Evolutionary conservation across 1,140 invertebrate genomes (phyloP).

Genomic region (Acromyrmex heyeri): DNA sequence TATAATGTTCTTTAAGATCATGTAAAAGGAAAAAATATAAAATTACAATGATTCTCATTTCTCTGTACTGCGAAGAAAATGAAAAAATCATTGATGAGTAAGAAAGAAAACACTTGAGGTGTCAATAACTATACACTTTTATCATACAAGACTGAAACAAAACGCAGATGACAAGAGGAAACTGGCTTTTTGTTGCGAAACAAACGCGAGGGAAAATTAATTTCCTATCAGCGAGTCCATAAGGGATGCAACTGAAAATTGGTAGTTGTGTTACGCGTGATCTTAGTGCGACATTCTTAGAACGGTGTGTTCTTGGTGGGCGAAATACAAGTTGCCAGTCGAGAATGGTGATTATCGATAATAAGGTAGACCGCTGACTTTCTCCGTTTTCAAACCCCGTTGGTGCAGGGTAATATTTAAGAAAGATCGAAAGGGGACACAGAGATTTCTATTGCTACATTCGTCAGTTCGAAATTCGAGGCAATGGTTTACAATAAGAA

Average conservation of each 20-base stretch:
- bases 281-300: background rate
- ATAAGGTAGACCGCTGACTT: slow-evolving; percentile 51
- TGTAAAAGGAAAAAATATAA: background rate
- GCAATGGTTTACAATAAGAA: background rate
- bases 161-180: background rate
- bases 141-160: background rate
- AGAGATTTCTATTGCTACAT: slow-evolving; percentile 8
- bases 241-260: slow-evolving; percentile 20
- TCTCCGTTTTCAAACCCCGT: slow-evolving; percentile 60
- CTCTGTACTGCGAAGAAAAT: background rate
- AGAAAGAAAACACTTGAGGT: background rate
- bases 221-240: background rate
- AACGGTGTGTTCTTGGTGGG: background rate
- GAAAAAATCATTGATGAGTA: background rate
- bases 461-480: slow-evolving; percentile 20
- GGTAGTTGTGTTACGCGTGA: background rate
- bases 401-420: slow-evolving; percentile 2
- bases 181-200: background rate
- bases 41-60: background rate
- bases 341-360: slow-evolving; percentile 42
- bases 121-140: slow-evolving; percentile 18
- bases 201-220: slow-evolving; percentile 22
- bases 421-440: background rate
- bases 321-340: slow-evolving; percentile 23
- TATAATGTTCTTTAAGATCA: background rate